A percentile compares a stretch with the other conserved stretches of the same genome.
Evolutionary conservation across 2,113 vertebrate genomes (phyloP).

Genomic region (Carollia perspicillata): DNA sequence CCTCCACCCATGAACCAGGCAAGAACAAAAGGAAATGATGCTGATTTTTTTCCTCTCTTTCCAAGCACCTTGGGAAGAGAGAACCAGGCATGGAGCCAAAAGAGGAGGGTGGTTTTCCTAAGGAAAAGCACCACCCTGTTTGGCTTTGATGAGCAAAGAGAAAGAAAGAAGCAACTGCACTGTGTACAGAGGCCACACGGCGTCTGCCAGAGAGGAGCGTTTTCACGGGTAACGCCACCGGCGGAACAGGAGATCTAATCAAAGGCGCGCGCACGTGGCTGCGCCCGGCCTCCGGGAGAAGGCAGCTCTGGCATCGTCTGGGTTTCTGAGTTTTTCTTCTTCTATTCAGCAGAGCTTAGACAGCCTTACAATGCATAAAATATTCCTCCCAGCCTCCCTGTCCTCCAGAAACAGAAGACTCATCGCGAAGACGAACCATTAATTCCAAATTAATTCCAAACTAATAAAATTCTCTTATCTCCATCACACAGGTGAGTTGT

Average conservation of each 20-base stretch:
- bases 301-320: constrained; percentile 62
- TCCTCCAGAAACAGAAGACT: neutral
- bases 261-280: constrained; percentile 77
- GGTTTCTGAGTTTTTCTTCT: constrained; percentile 71
- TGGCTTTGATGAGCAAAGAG: constrained; percentile 65
- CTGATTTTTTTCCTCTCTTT: constrained; percentile 71
- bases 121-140: constrained; percentile 74
- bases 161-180: constrained; percentile 72
- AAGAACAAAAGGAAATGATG: constrained; percentile 77
- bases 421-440: constrained; percentile 36
- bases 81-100: constrained; percentile 71
- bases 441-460: constrained; percentile 24
- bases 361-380: constrained; percentile 58
- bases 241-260: constrained; percentile 84
- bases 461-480: neutral
- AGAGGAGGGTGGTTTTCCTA: constrained; percentile 68
- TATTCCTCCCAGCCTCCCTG: constrained; percentile 17
- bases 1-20: constrained; percentile 64
- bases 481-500: neutral
- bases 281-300: constrained; percentile 76
- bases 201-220: constrained; percentile 71
- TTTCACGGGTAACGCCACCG: constrained; percentile 78
- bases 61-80: constrained; percentile 74
- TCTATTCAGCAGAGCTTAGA: constrained; percentile 46
- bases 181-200: constrained; percentile 68